Conservation (phyloP, 1,140 invertebrate species). For the Elysia chlorotica region DNA sequence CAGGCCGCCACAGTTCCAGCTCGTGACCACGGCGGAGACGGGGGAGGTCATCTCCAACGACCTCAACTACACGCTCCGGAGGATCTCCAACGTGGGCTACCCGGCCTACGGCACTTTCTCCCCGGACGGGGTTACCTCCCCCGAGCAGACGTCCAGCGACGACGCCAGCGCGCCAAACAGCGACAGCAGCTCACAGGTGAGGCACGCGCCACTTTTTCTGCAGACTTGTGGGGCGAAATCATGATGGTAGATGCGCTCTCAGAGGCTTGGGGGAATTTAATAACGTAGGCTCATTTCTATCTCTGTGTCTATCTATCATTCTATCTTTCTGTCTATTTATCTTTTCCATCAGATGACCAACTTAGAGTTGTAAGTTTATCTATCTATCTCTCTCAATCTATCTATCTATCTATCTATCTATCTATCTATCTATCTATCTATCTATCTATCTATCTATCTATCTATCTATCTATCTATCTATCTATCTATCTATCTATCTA, state of each 20-base stretch:
- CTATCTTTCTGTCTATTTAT: neutral
- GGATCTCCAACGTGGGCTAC: conserved; percentile 1
- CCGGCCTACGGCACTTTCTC: conserved; percentile 2
- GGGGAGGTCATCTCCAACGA: neutral
- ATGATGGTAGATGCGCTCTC: too few relatives aligned
- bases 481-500: neutral
- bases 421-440: conserved; percentile 1
- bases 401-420: conserved; percentile 1
- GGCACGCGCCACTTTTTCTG: too few relatives aligned
- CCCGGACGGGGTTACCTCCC: neutral
- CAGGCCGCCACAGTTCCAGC: neutral
- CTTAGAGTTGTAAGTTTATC: too few relatives aligned
- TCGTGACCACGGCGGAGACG: neutral
- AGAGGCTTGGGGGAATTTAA: too few relatives aligned
- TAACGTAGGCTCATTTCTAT: neutral
- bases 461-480: neutral
- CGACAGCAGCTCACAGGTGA: conserved; percentile 22
- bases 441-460: neutral
- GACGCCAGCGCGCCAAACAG: conserved; percentile 20
- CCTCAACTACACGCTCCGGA: neutral
- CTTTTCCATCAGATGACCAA: too few relatives aligned
- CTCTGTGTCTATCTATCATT: neutral
- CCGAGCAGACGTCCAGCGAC: conserved; percentile 17
- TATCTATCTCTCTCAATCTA: neutral
- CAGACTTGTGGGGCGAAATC: too few relatives aligned